Conservation (phyloP, 2,888 invertebrate species). For the Macrophya annulata region DNA sequence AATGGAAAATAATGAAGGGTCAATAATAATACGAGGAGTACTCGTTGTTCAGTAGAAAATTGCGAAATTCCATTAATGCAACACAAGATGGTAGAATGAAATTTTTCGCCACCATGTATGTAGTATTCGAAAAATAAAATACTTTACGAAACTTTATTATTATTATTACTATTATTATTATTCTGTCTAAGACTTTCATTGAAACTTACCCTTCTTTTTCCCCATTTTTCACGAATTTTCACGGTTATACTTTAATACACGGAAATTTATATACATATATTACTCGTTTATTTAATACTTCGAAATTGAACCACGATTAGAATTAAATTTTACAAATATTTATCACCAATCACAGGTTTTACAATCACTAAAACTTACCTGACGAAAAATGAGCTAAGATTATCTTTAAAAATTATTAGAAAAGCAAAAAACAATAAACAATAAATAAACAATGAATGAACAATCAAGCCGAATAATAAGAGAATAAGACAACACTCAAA, state of each 20-base stretch:
- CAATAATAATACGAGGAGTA: background rate
- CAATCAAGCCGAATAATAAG: background rate
- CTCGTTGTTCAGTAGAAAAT: background rate
- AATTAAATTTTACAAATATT: background rate
- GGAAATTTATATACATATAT: background rate
- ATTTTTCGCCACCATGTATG: background rate
- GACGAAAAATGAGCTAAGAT: background rate
- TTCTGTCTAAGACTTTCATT: background rate
- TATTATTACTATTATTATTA: background rate
- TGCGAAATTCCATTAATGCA: slow-evolving; percentile 1
- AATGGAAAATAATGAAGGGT: background rate
- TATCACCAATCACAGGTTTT: background rate
- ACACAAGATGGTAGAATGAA: background rate
- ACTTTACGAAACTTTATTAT: slow-evolving; percentile 60
- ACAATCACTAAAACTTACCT: background rate
- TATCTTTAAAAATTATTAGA: background rate
- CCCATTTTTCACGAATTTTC: slow-evolving; percentile 63
- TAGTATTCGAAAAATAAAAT: slow-evolving; percentile 62
- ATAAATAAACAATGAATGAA: no score
- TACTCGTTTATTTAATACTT: background rate
- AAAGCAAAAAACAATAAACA: background rate
- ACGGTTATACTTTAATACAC: slow-evolving; percentile 19
- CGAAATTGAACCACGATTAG: background rate
- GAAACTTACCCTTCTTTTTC: slow-evolving; percentile 67
- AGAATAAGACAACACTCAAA: background rate